A percentile compares a stretch with the other conserved stretches of the same genome.
Conservation (phyloP, 1,140 invertebrate species). For the Ooceraea biroi region DNA sequence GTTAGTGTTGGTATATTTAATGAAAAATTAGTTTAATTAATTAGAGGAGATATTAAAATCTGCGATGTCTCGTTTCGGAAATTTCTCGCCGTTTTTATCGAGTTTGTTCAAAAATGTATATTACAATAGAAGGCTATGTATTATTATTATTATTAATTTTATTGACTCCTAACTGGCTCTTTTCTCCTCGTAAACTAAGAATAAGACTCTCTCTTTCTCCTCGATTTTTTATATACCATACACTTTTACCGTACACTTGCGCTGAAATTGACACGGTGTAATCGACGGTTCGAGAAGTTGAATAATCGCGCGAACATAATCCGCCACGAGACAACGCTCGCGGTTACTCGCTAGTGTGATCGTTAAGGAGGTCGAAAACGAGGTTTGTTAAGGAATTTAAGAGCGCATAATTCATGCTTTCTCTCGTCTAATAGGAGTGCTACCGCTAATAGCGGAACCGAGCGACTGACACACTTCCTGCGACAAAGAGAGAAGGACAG, state of each 20-base stretch:
- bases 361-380: constrained; percentile 27
- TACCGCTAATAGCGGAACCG: constrained; percentile 53
- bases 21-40: too few species aligned
- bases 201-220: neutral
- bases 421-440: constrained; percentile 44
- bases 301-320: constrained; percentile 25
- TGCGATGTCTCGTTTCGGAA: too few species aligned
- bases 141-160: too few species aligned
- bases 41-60: too few species aligned
- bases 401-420: constrained; percentile 69
- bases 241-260: neutral
- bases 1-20: too few species aligned
- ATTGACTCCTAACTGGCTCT: too few species aligned
- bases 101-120: too few species aligned
- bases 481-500: constrained; percentile 5
- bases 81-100: too few species aligned
- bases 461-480: constrained; percentile 66
- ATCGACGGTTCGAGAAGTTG: constrained; percentile 15
- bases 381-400: constrained; percentile 58
- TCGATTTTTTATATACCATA: neutral
- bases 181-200: too few species aligned
- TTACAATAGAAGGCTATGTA: too few species aligned
- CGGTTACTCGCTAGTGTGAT: constrained; percentile 16
- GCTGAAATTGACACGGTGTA: neutral
- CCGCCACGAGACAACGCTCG: neutral